These are phyloP conservation scores for Parazoanthus atlanticus DNA, from an alignment of 92 coral and sea anemone genomes.

Conservation along the genomic window DNA sequence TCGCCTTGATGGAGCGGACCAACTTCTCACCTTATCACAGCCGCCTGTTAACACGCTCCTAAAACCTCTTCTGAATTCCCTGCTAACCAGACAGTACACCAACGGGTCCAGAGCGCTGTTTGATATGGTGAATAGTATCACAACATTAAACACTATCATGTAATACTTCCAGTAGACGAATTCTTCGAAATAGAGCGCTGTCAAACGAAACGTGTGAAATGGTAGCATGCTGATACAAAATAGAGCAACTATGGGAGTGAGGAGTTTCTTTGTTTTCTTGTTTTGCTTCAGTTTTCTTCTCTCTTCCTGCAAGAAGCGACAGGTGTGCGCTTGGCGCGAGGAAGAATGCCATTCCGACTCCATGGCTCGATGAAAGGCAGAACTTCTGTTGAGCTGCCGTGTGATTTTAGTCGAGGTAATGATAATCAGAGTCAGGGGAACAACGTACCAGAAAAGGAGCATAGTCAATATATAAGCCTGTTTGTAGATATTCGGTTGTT, in stretches of 20 bases:
- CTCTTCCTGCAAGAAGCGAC: conserved; percentile 23
- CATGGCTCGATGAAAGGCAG: conserved; percentile 36
- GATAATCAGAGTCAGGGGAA: conserved; percentile 61
- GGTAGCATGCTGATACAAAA: conserved; percentile 27
- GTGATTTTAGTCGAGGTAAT: conserved; percentile 56
- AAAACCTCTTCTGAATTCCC: conserved; percentile 26
- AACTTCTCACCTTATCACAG: not conserved
- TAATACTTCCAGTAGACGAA: conserved; percentile 26
- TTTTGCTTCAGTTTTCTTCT: conserved; percentile 32
- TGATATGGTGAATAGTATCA: conserved; percentile 16
- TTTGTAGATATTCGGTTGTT: conserved; percentile 37
- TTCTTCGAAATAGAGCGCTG: not conserved
- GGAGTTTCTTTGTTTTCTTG: conserved; percentile 22
- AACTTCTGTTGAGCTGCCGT: conserved; percentile 47
- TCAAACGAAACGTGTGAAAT: conserved; percentile 15
- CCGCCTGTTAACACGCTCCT: conserved; percentile 8
- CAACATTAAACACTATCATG: conserved; percentile 26
- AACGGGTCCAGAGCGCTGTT: conserved; percentile 34
- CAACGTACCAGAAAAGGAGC: conserved; percentile 64
- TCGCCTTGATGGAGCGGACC: not conserved
- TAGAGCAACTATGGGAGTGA: conserved; percentile 31
- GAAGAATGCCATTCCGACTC: conserved; percentile 26
- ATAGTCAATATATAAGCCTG: conserved; percentile 60
- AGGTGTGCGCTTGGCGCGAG: not conserved
- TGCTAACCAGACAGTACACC: conserved; percentile 38